A percentile compares a stretch with the other conserved stretches of the same genome.
phyloP scores from a whole-genome alignment of 2,888 invertebrate species.

The Agriotes lineatus region DNA sequence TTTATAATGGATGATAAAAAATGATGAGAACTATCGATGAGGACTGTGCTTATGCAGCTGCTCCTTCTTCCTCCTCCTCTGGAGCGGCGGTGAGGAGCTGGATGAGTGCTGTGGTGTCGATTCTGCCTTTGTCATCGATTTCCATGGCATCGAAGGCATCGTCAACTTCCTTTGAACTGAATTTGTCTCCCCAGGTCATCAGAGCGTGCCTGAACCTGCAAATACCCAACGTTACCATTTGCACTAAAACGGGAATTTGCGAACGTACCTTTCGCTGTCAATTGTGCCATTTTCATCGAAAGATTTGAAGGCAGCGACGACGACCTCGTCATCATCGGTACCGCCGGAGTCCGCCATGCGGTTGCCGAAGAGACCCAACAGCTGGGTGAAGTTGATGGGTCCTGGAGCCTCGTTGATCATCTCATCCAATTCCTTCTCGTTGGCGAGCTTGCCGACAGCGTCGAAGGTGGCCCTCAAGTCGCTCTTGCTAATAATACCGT shows the following conservation, averaged over 20 bases:
- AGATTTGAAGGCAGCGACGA: constrained; percentile 91
- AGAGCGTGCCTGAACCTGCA: constrained; percentile 86
- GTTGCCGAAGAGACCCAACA: constrained; percentile 90
- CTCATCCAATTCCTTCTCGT: constrained; percentile 91
- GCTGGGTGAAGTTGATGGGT: constrained; percentile 97
- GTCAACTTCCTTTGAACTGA: constrained; percentile 88
- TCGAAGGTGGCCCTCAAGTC: constrained; percentile 94
- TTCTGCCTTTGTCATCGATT: constrained; percentile 90
- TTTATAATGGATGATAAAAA: constrained; percentile 39
- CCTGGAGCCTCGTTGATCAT: constrained; percentile 89
- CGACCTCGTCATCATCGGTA: constrained; percentile 90
- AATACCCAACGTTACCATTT: constrained; percentile 15
- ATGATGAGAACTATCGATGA: constrained; percentile 35
- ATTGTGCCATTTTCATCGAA: constrained; percentile 92
- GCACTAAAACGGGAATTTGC: neutral
- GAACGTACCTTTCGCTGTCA: constrained; percentile 80
- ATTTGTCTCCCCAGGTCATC: constrained; percentile 95
- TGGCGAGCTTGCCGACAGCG: constrained; percentile 89
- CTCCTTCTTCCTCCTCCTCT: constrained; percentile 78
- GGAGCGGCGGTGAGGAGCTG: constrained; percentile 89
- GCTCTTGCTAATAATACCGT: constrained; percentile 80
- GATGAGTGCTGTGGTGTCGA: constrained; percentile 89
- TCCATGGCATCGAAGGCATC: constrained; percentile 95
- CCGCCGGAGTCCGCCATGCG: constrained; percentile 92
- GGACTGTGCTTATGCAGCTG: constrained; percentile 62